A percentile compares a stretch with the other conserved stretches of the same genome.
Evolutionary conservation across 2,113 vertebrate species (phyloP).

Genomic region (Dendropsophus ebraccatus): DNA sequence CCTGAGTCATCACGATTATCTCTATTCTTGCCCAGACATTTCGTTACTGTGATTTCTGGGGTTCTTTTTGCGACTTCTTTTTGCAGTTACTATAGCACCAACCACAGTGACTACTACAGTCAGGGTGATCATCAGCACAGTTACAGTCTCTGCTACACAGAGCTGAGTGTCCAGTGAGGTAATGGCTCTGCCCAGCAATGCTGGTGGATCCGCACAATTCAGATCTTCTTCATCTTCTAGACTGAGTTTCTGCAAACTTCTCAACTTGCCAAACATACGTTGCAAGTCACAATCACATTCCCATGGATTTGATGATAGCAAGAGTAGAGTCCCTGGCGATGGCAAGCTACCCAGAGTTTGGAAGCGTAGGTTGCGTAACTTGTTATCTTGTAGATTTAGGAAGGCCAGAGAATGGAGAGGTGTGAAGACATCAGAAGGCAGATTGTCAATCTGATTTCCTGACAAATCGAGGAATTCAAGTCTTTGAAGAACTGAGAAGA

Average conservation of each 20-base stretch:
- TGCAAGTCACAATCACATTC: conserved; percentile 83
- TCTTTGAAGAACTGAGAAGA: conserved; percentile 79
- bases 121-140: conserved; percentile 79
- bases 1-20: too few species aligned
- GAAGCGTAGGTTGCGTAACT: conserved; percentile 71
- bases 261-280: conserved; percentile 78
- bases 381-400: conserved; percentile 74
- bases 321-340: conserved; percentile 77
- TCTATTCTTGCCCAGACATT: conserved; percentile 66
- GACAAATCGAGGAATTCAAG: conserved; percentile 78
- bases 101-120: conserved; percentile 79
- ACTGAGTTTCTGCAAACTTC: conserved; percentile 73
- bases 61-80: conserved; percentile 77
- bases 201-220: conserved; percentile 69
- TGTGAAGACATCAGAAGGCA: conserved; percentile 68
- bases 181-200: conserved; percentile 66
- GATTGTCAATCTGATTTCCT: conserved; percentile 70
- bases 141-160: conserved; percentile 80
- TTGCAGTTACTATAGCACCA: conserved; percentile 78
- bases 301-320: conserved; percentile 78
- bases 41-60: conserved; percentile 71
- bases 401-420: conserved; percentile 74
- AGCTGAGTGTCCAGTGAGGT: conserved; percentile 72
- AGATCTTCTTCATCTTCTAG: conserved; percentile 79
- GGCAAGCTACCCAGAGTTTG: conserved; percentile 78